These are phyloP conservation scores for Leptinotarsa rubiginosa DNA, from an alignment of 2,888 invertebrate genomes.

Conservation along the genomic window DNA sequence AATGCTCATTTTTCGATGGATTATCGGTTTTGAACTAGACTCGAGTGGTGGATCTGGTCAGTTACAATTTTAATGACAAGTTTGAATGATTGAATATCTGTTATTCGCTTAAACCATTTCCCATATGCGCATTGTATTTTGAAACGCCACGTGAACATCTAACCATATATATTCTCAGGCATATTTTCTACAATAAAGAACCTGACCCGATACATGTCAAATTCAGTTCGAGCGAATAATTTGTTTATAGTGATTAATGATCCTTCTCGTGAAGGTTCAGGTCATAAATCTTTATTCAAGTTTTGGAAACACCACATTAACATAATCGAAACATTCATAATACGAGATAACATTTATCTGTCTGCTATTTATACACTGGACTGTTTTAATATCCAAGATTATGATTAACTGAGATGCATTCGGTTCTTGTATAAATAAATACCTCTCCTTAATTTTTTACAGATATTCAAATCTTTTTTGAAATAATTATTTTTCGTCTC, in stretches of 20 bases:
- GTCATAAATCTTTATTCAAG: slow-evolving; percentile 49
- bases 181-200: slow-evolving; percentile 14
- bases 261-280: slow-evolving; percentile 20
- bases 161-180: slow-evolving; percentile 2
- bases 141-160: neutral
- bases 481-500: neutral
- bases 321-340: slow-evolving; percentile 53
- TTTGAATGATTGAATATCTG: no score
- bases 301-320: slow-evolving; percentile 49
- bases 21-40: no score
- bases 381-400: slow-evolving; percentile 30
- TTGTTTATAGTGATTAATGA: slow-evolving; percentile 14
- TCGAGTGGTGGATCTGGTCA: no score
- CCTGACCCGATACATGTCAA: slow-evolving; percentile 16
- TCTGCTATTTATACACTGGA: slow-evolving; percentile 47
- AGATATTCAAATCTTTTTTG: neutral
- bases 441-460: slow-evolving; percentile 5
- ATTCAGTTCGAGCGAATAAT: slow-evolving; percentile 19
- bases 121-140: neutral
- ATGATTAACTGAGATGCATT: slow-evolving; percentile 40
- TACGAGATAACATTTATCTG: slow-evolving; percentile 40
- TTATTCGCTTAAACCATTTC: no score
- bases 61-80: no score
- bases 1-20: no score
- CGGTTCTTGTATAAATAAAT: slow-evolving; percentile 33